Percentiles rank a stretch among this genome's conserved stretches.
Conservation (phyloP, 2,113 vertebrate species). For the Scopus umbretta region DNA sequence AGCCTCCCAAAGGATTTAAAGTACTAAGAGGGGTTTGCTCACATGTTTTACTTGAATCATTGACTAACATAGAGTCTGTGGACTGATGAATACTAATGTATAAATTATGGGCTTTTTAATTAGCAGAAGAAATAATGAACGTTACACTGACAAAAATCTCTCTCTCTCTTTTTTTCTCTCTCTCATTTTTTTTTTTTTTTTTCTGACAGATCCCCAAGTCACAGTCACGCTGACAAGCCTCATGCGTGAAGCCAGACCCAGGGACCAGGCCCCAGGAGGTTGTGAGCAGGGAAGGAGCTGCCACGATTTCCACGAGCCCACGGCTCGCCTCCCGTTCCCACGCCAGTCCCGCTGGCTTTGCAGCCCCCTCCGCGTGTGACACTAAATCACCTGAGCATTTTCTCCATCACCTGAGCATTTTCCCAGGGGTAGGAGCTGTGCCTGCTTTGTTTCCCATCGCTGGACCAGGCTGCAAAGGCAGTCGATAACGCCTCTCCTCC, state of each 20-base stretch:
- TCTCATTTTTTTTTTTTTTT: fast-evolving
- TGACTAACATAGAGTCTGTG: not conserved
- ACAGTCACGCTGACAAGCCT: fast-evolving
- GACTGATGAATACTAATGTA: not conserved
- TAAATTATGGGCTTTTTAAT: not conserved
- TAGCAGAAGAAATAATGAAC: not conserved
- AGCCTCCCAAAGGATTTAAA: not conserved
- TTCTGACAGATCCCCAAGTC: not conserved
- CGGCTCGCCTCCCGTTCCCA: fast-evolving
- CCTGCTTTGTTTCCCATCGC: not conserved
- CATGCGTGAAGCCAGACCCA: not conserved
- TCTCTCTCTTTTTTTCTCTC: too few species aligned
- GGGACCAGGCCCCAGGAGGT: fast-evolving
- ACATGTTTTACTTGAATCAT: fast-evolving
- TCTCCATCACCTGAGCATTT: not conserved
- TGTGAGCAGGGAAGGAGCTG: not conserved
- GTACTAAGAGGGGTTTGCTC: not conserved
- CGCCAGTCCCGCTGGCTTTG: fast-evolving
- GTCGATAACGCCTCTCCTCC: fast-evolving
- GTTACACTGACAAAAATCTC: fast-evolving
- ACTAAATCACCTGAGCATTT: not conserved
- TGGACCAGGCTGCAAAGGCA: fast-evolving
- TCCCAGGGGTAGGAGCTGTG: not conserved
- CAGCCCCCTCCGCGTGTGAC: not conserved
- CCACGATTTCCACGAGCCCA: fast-evolving